Evolutionary conservation across 2,888 invertebrate genomes (phyloP).

Genomic region (Allygus modestus): DNA sequence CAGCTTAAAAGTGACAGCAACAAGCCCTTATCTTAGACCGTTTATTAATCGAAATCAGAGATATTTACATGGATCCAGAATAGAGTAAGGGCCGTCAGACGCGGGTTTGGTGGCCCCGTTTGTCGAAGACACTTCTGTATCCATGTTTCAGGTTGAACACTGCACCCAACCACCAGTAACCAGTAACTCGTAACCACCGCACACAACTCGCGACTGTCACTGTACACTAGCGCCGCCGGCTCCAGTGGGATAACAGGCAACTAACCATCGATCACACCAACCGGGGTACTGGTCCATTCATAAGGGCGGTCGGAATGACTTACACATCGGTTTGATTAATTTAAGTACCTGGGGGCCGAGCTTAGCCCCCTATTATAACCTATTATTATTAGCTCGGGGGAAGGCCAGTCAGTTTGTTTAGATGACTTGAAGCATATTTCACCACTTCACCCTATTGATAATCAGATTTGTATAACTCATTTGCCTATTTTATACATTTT

Average conservation of each 20-base stretch:
- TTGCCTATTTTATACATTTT: too few species aligned
- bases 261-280: conserved; percentile 15
- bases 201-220: conserved; percentile 18
- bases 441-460: too few species aligned
- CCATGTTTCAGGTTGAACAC: neutral
- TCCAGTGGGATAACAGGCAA: neutral
- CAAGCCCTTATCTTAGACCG: neutral
- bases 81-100: neutral
- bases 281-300: neutral
- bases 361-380: too few species aligned
- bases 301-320: neutral
- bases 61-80: conserved; percentile 55
- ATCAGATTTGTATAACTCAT: too few species aligned
- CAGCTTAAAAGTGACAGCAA: neutral
- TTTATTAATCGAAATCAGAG: neutral
- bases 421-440: too few species aligned
- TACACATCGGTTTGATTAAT: too few species aligned
- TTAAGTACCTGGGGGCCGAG: too few species aligned
- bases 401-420: too few species aligned
- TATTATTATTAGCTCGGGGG: too few species aligned
- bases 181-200: neutral
- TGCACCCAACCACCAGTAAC: conserved; percentile 11
- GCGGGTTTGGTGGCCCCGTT: conserved; percentile 47
- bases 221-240: conserved; percentile 32
- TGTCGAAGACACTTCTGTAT: conserved; percentile 46